Percentiles rank a stretch among this genome's conserved stretches.
Evolutionary conservation across 2,797 vertebrate species (phyloP).

Genomic region (Catharus ustulatus): DNA sequence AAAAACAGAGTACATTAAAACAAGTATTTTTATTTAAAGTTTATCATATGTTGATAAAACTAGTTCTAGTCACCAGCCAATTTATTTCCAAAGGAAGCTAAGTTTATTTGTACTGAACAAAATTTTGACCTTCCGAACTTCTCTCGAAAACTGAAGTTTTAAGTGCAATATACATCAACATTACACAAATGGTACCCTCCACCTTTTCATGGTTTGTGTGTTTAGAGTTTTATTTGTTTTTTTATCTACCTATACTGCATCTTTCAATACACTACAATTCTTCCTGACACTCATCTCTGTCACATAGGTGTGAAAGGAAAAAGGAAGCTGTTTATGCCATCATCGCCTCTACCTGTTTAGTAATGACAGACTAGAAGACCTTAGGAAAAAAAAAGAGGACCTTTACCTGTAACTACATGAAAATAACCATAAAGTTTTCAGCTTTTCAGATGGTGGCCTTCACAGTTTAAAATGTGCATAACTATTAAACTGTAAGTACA

Average conservation of each 20-base stretch:
- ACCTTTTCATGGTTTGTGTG: background rate
- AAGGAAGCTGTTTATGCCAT: background rate
- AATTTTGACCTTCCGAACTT: background rate
- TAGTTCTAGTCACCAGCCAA: background rate
- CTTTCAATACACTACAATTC: background rate
- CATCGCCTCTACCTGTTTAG: background rate
- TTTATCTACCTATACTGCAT: background rate
- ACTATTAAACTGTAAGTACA: background rate
- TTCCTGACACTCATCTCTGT: background rate
- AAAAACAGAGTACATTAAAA: background rate
- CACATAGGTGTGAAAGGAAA: background rate
- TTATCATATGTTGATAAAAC: background rate
- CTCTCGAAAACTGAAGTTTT: background rate
- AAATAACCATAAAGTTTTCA: background rate
- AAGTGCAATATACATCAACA: background rate
- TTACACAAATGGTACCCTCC: background rate
- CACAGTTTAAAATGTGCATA: background rate
- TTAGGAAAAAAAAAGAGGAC: background rate
- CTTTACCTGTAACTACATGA: background rate
- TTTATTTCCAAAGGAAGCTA: background rate
- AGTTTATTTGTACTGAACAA: background rate
- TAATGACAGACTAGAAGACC: background rate
- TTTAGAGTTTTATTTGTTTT: background rate
- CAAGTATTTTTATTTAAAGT: background rate
- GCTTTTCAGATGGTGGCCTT: background rate